phyloP scores from a whole-genome alignment of 2,888 invertebrate genomes.

The Cephus spinipes region DNA sequence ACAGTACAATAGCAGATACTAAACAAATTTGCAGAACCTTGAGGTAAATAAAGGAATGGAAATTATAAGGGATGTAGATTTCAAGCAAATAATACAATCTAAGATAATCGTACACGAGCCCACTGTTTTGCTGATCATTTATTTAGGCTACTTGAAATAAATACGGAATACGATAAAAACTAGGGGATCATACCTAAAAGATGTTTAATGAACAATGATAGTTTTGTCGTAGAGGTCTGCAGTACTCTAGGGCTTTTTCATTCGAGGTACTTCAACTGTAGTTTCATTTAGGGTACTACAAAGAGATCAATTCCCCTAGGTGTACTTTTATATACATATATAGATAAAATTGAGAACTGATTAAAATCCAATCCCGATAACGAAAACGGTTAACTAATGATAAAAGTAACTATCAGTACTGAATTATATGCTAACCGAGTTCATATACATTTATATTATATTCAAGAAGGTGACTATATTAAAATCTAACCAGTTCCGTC shows the following conservation, averaged over 20 bases:
- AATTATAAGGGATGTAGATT: background rate
- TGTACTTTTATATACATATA: background rate
- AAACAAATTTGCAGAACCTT: background rate
- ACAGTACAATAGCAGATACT: background rate
- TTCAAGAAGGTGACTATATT: slow-evolving; percentile 36
- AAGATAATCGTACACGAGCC: background rate
- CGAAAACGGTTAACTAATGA: background rate
- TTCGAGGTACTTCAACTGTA: background rate
- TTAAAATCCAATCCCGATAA: background rate
- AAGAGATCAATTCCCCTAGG: background rate
- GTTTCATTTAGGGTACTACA: background rate
- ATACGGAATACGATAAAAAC: background rate
- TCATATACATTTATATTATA: background rate
- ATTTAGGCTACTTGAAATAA: background rate
- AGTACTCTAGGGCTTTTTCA: background rate
- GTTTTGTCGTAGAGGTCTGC: background rate
- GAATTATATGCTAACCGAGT: background rate
- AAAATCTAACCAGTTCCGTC: slow-evolving; percentile 38
- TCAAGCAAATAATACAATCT: background rate
- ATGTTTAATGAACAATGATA: background rate
- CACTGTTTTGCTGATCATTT: background rate
- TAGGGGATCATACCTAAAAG: background rate
- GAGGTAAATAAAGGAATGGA: background rate
- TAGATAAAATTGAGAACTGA: background rate
- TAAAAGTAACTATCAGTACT: background rate